phyloP scores from a whole-genome alignment of 2,888 invertebrate species.

The Lacanobia oleracea region DNA sequence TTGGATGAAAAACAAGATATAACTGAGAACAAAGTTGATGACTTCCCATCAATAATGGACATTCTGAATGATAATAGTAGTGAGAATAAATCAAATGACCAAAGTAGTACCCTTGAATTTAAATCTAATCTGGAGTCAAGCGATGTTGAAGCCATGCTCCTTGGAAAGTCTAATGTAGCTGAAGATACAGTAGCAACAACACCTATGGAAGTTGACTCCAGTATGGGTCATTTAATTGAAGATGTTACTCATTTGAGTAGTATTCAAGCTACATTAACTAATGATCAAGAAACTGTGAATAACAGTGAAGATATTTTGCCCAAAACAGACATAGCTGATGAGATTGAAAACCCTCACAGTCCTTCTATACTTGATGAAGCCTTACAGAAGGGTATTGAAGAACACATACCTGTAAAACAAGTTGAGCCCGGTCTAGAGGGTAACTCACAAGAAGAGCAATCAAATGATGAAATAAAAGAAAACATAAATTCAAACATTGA shows the following conservation, averaged over 20 bases:
- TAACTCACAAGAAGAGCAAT: conserved; percentile 23
- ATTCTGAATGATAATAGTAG: conserved; percentile 82
- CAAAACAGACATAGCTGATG: conserved; percentile 63
- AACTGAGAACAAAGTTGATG: conserved; percentile 76
- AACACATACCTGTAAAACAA: conserved; percentile 73
- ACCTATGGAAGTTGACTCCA: conserved; percentile 80
- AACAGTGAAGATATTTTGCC: conserved; percentile 58
- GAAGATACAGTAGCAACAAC: conserved; percentile 67
- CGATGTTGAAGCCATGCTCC: conserved; percentile 88
- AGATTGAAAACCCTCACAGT: conserved; percentile 80
- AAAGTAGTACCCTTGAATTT: conserved; percentile 73
- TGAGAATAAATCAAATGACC: conserved; percentile 71
- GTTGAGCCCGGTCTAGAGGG: conserved; percentile 27
- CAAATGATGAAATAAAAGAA: conserved; percentile 24
- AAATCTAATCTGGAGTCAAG: conserved; percentile 82
- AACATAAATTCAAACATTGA: conserved; percentile 34
- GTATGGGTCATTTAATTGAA: conserved; percentile 74
- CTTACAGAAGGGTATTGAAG: conserved; percentile 81
- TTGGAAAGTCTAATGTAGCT: conserved; percentile 76
- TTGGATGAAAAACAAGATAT: conserved; percentile 77
- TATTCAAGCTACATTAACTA: conserved; percentile 60
- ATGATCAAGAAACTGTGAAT: conserved; percentile 50
- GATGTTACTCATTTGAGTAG: conserved; percentile 74
- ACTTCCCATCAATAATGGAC: conserved; percentile 89
- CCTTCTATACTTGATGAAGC: conserved; percentile 86